A percentile compares a stretch with the other conserved stretches of the same genome.
Evolutionary conservation across 2,113 vertebrate genomes (phyloP).

Genomic region (Ptilonorhynchus violaceus): DNA sequence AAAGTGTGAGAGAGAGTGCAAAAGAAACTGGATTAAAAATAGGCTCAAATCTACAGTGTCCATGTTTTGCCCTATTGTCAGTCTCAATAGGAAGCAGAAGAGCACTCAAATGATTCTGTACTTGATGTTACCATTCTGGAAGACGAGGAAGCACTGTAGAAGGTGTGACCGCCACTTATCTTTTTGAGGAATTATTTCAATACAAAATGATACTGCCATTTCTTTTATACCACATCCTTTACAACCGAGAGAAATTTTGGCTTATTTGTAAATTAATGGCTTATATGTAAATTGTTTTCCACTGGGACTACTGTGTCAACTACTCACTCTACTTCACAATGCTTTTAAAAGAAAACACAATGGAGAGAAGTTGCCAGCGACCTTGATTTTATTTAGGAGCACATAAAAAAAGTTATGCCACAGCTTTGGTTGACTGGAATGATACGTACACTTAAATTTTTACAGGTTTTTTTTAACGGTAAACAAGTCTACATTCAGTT

Average conservation of each 20-base stretch:
- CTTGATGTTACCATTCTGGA: neutral
- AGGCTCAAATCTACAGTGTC: neutral
- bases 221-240: neutral
- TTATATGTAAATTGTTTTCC: neutral
- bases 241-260: neutral
- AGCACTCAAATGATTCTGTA: neutral
- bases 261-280: neutral
- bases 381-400: conserved; percentile 66
- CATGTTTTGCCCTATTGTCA: fast-evolving
- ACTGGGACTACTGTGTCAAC: neutral
- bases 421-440: conserved; percentile 67
- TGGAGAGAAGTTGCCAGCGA: neutral
- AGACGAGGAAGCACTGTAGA: neutral
- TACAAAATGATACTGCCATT: neutral
- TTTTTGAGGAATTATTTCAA: neutral
- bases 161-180: fast-evolving
- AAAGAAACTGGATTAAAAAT: neutral
- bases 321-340: neutral
- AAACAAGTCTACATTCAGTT: conserved; percentile 69
- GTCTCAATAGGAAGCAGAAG: neutral
- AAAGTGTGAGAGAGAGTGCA: neutral
- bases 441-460: conserved; percentile 36
- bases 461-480: neutral
- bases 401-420: conserved; percentile 41
- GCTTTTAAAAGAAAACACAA: neutral